These are phyloP conservation scores for Amphipyra tragopoginis DNA, from an alignment of 2,888 invertebrate genomes.

Conservation along the genomic window DNA sequence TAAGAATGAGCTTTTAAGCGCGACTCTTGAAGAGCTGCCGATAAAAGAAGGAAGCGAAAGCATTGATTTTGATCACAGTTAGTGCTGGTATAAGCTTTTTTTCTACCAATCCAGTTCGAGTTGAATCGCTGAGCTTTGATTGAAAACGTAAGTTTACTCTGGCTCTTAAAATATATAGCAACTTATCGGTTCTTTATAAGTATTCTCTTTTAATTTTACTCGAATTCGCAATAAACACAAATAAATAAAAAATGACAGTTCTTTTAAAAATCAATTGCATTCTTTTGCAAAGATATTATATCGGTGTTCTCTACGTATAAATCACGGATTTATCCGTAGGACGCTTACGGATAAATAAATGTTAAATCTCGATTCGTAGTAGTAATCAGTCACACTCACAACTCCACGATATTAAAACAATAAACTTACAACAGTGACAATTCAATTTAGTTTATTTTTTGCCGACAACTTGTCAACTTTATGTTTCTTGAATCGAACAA, in stretches of 20 bases:
- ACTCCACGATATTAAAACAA: slow-evolving; percentile 26
- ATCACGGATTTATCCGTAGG: too few relatives aligned
- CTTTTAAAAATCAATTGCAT: too few relatives aligned
- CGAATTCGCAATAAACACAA: neutral
- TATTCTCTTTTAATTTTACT: neutral
- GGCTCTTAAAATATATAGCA: slow-evolving; percentile 8
- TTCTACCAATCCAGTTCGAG: slow-evolving; percentile 20
- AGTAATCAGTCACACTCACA: slow-evolving; percentile 38
- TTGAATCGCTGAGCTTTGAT: slow-evolving; percentile 22
- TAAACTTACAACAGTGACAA: slow-evolving; percentile 33
- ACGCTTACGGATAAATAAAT: too few relatives aligned
- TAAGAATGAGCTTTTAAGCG: slow-evolving; percentile 17
- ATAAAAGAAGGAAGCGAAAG: slow-evolving; percentile 3
- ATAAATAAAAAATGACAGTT: too few relatives aligned
- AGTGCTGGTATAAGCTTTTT: slow-evolving; percentile 22
- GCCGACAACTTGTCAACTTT: slow-evolving; percentile 21
- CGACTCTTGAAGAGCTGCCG: slow-evolving; percentile 7
- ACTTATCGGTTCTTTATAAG: too few relatives aligned
- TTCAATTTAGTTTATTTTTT: slow-evolving; percentile 33
- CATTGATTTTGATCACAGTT: slow-evolving; percentile 30
- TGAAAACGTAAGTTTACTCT: slow-evolving; percentile 14
- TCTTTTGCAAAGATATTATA: too few relatives aligned
- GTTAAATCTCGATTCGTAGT: neutral
- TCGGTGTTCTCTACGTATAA: too few relatives aligned
- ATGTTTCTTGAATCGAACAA: slow-evolving; percentile 38